Evolutionary conservation across 2,888 invertebrate species (phyloP), one percentile per base, ranked within the genome.

Genomic region (Hydrotaea diabolus): DNA sequence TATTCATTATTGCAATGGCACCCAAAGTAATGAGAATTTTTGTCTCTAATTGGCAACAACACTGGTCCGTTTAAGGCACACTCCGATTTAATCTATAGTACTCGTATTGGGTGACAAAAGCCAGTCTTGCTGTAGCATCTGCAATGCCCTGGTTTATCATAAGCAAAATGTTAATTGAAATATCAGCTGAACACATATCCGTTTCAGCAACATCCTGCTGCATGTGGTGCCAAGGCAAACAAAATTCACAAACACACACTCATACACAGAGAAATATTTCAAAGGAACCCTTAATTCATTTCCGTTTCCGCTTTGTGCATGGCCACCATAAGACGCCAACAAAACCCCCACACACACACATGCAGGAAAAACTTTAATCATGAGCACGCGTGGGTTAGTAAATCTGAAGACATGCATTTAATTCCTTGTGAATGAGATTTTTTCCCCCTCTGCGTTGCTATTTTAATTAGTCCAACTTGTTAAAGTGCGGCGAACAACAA

Each of bases 381-480:
- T n/a, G 49, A 15, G 13, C 36, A 31, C 31, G 31, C 31, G 17
- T 13, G 3, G n/a, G 31, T 31, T 36, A 5, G 36, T 17, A 2
- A 11, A 55, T 19, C 39, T 43, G 17, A 69, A 23, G n/a, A 69
- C 43, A 69, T 69, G 69, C 69, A 69, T 69, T 43, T 69, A 69
- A 23, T 23, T 15, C 39, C 66, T 9, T 15, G 13, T 21, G 23
- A 69, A 43, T 21, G 69, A 19, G 46, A 11, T 46, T 31, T 59
- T 62, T 49, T 31, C 31, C 7, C 31, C 7, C n/a, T 31, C 31
- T 15, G 36, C 62, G 62, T 62, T 23, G 36, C 46, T 21, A 69
- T 69, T 69, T 69, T 69, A 69, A 69, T 69, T 69, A 69, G 69
- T 46, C 69, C 43, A 69, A 69, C 46, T 69, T 69, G 69, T 69